Evolutionary conservation across 1,140 invertebrate species (phyloP), one percentile per base, ranked within the genome.

Genomic region (Colletes latitarsis): DNA sequence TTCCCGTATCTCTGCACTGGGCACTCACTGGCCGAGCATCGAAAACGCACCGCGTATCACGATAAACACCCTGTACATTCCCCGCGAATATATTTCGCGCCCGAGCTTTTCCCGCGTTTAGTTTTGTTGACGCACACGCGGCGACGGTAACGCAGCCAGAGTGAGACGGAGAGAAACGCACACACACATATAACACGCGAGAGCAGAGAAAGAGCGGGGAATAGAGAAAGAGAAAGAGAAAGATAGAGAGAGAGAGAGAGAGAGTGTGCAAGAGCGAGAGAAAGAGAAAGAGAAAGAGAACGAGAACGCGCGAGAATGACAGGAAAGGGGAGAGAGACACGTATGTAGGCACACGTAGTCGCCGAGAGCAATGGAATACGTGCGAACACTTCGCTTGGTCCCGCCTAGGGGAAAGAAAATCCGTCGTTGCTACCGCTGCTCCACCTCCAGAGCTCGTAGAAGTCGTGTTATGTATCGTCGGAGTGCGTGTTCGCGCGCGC

Each of bases 81-180:
- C 77, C 72, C 62, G 19, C 30, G 70, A 30, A 57, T 55, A 53
- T 67, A 57, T 55, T 67, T 69, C 73, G 74, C 69, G 75, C 53
- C 30, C 68, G 52, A 73, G 83, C 30, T 85, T 85, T 85, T 86
- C 83, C 80, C 84, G 84, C 84, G 84, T 85, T 86, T 60, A 60
- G 49, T 68, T 46, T 64, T 58, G 77, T 63, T 19, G 70, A 66
- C 76, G 76, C 75, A 81, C 77, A 71, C 84, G 77, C 77, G 81
- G 41, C 39, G 74, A 77, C 21, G 60, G 64, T 60, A 76, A 70
- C 52, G 67, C 55, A 17, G 57, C 19, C 53, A 70, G 46, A 66
- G 78, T 60, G 68, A 73, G 73, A 82, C 58, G 67, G 75, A 72
- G 21, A 62, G 57, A 73, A 49, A 67, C 19, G 55, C 52, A 58